These are phyloP conservation scores for Geophilus truncorum DNA, from an alignment of 2,888 invertebrate genomes.

Conservation along the genomic window DNA sequence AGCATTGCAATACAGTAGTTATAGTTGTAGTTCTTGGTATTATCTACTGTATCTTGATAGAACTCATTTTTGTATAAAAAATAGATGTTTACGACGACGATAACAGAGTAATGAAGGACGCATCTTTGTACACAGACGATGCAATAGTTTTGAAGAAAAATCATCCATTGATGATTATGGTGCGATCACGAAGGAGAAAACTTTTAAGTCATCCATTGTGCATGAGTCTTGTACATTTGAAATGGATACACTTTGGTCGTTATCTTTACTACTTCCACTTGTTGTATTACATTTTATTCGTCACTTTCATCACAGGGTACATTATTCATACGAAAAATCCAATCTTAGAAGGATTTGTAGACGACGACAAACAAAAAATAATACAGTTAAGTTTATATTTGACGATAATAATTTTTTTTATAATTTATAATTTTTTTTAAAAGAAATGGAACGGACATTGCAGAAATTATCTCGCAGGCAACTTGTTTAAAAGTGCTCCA, in stretches of 20 bases:
- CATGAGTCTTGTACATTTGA: conserved; percentile 50
- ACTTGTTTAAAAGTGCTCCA: not conserved
- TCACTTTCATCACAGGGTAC: conserved; percentile 51
- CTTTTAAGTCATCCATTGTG: conserved; percentile 53
- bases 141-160: conserved; percentile 40
- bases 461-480: not conserved
- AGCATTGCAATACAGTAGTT: no score
- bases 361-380: not conserved
- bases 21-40: not conserved
- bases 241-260: conserved; percentile 53
- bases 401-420: no score
- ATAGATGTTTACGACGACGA: conserved; percentile 37
- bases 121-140: conserved; percentile 35
- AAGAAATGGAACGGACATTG: not conserved
- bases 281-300: conserved; percentile 49
- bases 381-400: not conserved
- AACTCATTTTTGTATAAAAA: not conserved
- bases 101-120: conserved; percentile 35
- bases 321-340: conserved; percentile 46
- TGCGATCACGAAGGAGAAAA: conserved; percentile 47
- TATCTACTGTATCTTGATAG: not conserved
- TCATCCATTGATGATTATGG: conserved; percentile 44
- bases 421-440: no score
- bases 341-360: conserved; percentile 1
- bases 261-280: conserved; percentile 53